These are phyloP conservation scores for Lucilia sericata DNA, from an alignment of 1,140 invertebrate species.

Conservation along the genomic window DNA sequence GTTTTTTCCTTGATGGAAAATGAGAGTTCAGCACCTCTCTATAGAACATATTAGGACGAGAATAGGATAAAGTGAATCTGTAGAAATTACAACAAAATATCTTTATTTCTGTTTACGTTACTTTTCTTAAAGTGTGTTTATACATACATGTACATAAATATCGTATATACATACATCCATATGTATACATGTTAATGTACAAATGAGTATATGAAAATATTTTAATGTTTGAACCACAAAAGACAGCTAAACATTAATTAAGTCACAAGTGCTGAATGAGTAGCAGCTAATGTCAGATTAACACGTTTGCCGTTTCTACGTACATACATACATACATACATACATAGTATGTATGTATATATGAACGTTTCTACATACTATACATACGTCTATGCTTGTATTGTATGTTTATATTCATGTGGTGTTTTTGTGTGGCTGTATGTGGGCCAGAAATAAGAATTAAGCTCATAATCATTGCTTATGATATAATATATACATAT, in stretches of 20 bases:
- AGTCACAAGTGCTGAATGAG: constrained; percentile 34
- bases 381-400: neutral
- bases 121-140: too few species aligned
- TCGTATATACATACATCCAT: too few species aligned
- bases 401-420: neutral
- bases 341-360: neutral
- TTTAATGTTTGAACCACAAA: constrained; percentile 14
- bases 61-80: too few species aligned
- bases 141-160: neutral
- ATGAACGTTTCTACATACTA: neutral
- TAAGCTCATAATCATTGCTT: neutral
- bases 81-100: too few species aligned
- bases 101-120: too few species aligned
- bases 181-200: neutral
- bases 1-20: too few species aligned
- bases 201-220: constrained; percentile 20
- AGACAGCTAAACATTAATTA: constrained; percentile 35
- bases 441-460: neutral
- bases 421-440: neutral
- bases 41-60: too few species aligned
- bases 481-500: neutral
- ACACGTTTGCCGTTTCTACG: neutral
- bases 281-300: constrained; percentile 31
- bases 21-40: too few species aligned
- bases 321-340: too few species aligned